Base-by-base conservation (phyloP, 2,113 vertebrate genomes). In the Patagioenas fasciata region DNA sequence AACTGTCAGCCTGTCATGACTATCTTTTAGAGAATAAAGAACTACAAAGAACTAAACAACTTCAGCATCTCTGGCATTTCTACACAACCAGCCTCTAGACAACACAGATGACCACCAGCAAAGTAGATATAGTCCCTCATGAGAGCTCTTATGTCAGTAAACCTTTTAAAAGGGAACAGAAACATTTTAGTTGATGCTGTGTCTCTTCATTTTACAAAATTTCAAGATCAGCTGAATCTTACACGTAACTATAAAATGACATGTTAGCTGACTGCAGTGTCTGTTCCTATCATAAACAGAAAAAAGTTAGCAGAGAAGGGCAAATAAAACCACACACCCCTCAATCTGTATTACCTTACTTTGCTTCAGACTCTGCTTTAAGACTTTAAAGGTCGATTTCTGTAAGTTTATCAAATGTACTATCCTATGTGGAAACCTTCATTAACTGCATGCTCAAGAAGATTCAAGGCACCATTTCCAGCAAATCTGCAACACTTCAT, bases 341-440 rank as follows among this genome's bases (percentile, higher is more conserved):
- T 17, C 15, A 26, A 26, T 13, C 40, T 47, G 25, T 21, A 26
- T 26, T 40, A 65, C 0, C 0, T 32, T 56, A 44, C 11, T 40
- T 61, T 69, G 36, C 48, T 92, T 58, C 44, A 13, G 3, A 71
- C 16, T 60, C n/a, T 18, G 19, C 47, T 34, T 66, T 24, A 51
- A 61, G 38, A 32, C 8, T 61, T 36, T 16, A 2, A 71, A 81
- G 34, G 23, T 24, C 17, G 32, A 9, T n/a, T 88, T 82, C 24
- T 44, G 20, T 9, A 32, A 44, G 19, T n/a, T 80, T 80, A 62
- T 51, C 25, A 88, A 61, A 47, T 56, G 18, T 34, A 40, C 67
- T 10, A 5, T 50, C 29, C 34, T 47, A 8, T 42, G 34, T 56
- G 36, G 29, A 86, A 80, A 70, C 17, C 32, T 53, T 83, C 44